Evolutionary conservation across 2,888 invertebrate species (phyloP), one percentile per base, ranked within the genome.

Genomic region (Scrobipalpa costella): DNA sequence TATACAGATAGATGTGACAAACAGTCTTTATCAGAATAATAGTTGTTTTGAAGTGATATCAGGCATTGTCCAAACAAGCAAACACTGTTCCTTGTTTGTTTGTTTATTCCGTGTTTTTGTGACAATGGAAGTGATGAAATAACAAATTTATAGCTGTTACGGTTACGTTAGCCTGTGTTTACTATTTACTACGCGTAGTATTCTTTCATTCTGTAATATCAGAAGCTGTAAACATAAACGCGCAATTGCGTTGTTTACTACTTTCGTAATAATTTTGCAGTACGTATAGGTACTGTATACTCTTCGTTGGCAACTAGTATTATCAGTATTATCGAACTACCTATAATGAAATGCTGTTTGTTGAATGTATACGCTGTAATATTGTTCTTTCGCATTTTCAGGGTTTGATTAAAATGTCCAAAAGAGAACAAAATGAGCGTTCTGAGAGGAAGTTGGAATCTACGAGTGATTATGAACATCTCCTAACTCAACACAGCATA

Each of bases 241-340:
- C 85, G 83, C 79, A 83, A 88, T 85, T 88, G 83, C 87, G 85
- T 87, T 88, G 88, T 88, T 88, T 89, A 85, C 87, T 89, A 85
- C 87, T 86, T 87, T 52, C 34, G 38, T 50, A 61, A 86, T 85
- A 76, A 78, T n/a, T n/a, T n/a, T 69, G 62, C 64, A 62, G 38
- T 57, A 38, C 52, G 64, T 62, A 64, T 61, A n/a, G n/a, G n/a
- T n/a, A n/a, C n/a, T n/a, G n/a, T n/a, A n/a, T n/a, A n/a, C n/a
- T n/a, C n/a, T n/a, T n/a, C n/a, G n/a, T n/a, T n/a, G n/a, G n/a
- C n/a, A n/a, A n/a, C n/a, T n/a, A n/a, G n/a, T n/a, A n/a, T 65
- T 59, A 59, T 57, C 17, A 57, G 9, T 52, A 40, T 11, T 40
- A 40, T 40, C 40, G 40, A 55, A 55, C 13, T 27, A 55, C 11